These are phyloP conservation scores for Ptychoptera contaminata DNA, from an alignment of 2,888 invertebrate genomes.

Conservation along the genomic window DNA sequence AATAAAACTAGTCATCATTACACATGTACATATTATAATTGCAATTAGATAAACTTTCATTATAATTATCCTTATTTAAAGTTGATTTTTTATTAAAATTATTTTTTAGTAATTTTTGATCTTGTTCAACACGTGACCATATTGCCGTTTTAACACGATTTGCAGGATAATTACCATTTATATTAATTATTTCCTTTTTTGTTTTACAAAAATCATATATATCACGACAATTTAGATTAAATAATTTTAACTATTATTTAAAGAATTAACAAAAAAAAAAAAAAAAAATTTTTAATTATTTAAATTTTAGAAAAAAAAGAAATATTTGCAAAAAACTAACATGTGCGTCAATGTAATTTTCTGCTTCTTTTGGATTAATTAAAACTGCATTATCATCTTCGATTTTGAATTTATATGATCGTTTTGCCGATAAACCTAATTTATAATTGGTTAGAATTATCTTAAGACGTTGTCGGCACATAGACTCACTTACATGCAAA, in stretches of 20 bases:
- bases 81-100: neutral
- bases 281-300: no score
- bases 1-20: no score
- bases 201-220: neutral
- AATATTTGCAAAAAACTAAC: no score
- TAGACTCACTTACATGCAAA: constrained; percentile 18
- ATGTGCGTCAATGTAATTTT: no score
- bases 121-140: constrained; percentile 7
- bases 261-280: no score
- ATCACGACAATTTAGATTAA: neutral
- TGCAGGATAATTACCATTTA: constrained; percentile 10
- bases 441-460: constrained; percentile 3
- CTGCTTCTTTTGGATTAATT: no score
- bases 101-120: constrained; percentile 1
- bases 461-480: constrained; percentile 17
- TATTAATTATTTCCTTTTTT: constrained; percentile 8
- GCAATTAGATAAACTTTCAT: neutral
- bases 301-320: no score
- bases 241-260: neutral
- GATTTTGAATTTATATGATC: no score
- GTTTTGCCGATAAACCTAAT: neutral
- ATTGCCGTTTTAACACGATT: constrained; percentile 6
- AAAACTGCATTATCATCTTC: neutral
- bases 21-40: neutral
- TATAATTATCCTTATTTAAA: neutral